Evolutionary conservation across 1,140 invertebrate genomes (phyloP).

Genomic region (Hycleus phaleratus): DNA sequence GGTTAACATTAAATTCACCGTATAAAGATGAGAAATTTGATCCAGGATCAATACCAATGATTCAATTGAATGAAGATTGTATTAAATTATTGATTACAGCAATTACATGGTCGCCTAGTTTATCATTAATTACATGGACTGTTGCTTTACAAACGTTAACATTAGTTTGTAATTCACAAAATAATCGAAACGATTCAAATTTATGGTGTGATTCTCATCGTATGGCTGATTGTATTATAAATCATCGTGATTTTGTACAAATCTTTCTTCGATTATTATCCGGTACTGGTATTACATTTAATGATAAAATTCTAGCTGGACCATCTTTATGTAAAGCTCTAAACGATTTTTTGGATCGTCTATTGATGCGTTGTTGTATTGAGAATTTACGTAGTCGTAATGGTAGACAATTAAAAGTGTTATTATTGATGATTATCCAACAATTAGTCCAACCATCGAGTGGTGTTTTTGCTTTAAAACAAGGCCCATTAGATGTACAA

Average conservation of each 20-base stretch:
- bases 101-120: conserved; percentile 54
- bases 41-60: conserved; percentile 58
- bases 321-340: conserved; percentile 67
- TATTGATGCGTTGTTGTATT: conserved; percentile 62
- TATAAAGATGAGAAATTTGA: conserved; percentile 43
- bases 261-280: conserved; percentile 66
- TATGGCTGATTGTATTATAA: conserved; percentile 47
- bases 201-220: conserved; percentile 32
- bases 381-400: conserved; percentile 47
- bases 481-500: conserved; percentile 77
- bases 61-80: conserved; percentile 61
- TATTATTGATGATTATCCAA: conserved; percentile 62
- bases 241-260: conserved; percentile 61
- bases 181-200: conserved; percentile 9
- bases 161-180: conserved; percentile 35
- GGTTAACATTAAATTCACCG: conserved; percentile 70
- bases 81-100: conserved; percentile 64
- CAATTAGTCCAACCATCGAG: conserved; percentile 56
- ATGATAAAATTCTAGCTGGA: conserved; percentile 58
- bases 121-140: conserved; percentile 67
- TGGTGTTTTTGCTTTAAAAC: conserved; percentile 59
- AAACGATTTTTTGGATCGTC: conserved; percentile 61
- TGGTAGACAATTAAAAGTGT: conserved; percentile 58
- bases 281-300: conserved; percentile 49
- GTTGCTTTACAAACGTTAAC: conserved; percentile 51